Conservation (phyloP, 1,140 invertebrate species). For the Heliothis subflexa region DNA sequence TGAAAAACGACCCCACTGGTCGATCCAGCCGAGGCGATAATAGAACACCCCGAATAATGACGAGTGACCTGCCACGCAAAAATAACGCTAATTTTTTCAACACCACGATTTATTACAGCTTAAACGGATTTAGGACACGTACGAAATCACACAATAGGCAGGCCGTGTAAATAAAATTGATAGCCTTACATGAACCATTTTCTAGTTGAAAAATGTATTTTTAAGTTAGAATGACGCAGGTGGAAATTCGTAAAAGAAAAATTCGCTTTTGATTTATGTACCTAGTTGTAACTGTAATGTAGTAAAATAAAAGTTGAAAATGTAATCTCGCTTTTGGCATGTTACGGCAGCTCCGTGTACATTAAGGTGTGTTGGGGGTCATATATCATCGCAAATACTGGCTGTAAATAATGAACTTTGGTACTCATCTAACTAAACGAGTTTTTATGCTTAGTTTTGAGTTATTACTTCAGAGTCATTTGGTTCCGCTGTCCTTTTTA, state of each 20-base stretch:
- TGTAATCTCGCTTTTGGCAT: conserved; percentile 47
- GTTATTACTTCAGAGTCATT: not conserved
- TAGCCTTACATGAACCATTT: conserved; percentile 37
- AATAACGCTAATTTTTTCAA: conserved; percentile 60
- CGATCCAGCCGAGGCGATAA: conserved; percentile 50
- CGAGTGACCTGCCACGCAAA: conserved; percentile 53
- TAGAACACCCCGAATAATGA: conserved; percentile 54
- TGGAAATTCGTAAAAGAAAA: conserved; percentile 28
- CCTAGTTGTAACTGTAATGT: conserved; percentile 14
- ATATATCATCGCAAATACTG: conserved; percentile 39
- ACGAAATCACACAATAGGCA: conserved; percentile 52
- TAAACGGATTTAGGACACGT: conserved; percentile 51
- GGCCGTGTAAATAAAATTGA: conserved; percentile 58
- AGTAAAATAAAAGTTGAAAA: conserved; percentile 46
- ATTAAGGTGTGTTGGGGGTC: conserved; percentile 26
- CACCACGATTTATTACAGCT: conserved; percentile 58
- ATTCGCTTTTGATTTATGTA: conserved; percentile 33
- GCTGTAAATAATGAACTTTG: conserved; percentile 1
- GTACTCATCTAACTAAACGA: not conserved
- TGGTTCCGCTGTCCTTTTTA: too few species aligned
- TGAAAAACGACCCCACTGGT: conserved; percentile 51
- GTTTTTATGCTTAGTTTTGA: conserved; percentile 1
- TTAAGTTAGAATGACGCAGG: not conserved
- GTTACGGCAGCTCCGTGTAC: conserved; percentile 23
- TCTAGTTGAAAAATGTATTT: conserved; percentile 29